phyloP scores from a whole-genome alignment of 2,797 vertebrate genomes.

The Enteromius afrohamiltoni region DNA sequence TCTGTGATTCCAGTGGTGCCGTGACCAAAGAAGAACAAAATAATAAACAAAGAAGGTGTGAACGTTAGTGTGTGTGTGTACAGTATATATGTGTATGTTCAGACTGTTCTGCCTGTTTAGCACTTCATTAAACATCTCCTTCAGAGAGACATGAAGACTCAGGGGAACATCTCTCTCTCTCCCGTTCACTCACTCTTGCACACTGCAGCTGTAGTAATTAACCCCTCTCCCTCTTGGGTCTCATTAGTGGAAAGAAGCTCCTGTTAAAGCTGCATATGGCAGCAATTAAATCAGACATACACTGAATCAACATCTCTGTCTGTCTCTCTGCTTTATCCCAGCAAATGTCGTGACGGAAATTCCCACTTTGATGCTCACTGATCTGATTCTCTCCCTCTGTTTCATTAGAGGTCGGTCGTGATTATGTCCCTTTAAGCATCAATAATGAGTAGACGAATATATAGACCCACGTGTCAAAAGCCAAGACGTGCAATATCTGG shows the following conservation, averaged over 20 bases:
- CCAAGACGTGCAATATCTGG: neutral
- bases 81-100: conserved; percentile 47
- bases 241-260: conserved; percentile 82
- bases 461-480: conserved; percentile 34
- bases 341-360: conserved; percentile 42
- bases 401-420: conserved; percentile 18
- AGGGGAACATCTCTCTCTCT: conserved; percentile 25
- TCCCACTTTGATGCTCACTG: conserved; percentile 46
- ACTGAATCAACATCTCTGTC: conserved; percentile 48
- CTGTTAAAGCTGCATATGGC: conserved; percentile 84
- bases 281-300: conserved; percentile 81
- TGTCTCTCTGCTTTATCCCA: conserved; percentile 29
- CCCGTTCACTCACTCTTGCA: conserved; percentile 29
- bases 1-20: neutral
- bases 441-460: conserved; percentile 38
- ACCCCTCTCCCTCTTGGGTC: conserved; percentile 80
- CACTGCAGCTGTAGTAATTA: conserved; percentile 87
- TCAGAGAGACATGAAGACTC: conserved; percentile 58
- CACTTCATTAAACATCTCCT: conserved; percentile 80
- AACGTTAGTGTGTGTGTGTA: conserved; percentile 1
- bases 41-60: conserved; percentile 13
- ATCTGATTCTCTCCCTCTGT: conserved; percentile 29
- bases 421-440: conserved; percentile 14
- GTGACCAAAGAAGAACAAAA: conserved; percentile 20
- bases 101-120: conserved; percentile 70